Percentiles rank a stretch among this genome's conserved stretches.
phyloP scores from a whole-genome alignment of 2,797 vertebrate genomes.

The Brachymystax lenok region DNA sequence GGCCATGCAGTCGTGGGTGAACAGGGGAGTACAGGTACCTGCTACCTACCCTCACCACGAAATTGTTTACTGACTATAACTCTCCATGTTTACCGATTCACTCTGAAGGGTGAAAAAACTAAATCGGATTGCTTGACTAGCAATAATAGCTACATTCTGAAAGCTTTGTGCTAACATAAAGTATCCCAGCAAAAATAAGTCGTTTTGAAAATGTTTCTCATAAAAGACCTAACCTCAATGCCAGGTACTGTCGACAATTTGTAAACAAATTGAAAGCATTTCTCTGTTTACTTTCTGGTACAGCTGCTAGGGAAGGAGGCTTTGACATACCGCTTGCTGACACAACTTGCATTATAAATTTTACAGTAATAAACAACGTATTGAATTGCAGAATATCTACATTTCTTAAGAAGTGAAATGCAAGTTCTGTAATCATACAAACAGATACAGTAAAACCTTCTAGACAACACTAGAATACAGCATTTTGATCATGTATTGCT shows the following conservation, averaged over 20 bases:
- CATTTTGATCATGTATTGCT: neutral
- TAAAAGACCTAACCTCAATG: too few species aligned
- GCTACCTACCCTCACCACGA: too few species aligned
- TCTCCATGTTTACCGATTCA: neutral
- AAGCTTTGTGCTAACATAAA: neutral
- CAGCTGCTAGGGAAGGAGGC: neutral
- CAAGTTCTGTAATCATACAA: neutral
- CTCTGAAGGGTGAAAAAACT: neutral
- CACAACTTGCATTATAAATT: neutral
- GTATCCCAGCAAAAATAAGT: neutral
- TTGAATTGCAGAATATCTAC: neutral
- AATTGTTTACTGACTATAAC: neutral
- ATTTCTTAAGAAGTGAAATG: neutral
- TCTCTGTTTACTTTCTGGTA: neutral
- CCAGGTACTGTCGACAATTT: too few species aligned
- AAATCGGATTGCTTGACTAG: too few species aligned
- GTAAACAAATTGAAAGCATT: neutral
- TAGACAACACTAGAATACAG: neutral
- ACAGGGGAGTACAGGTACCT: too few species aligned
- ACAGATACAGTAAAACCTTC: neutral
- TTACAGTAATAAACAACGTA: neutral
- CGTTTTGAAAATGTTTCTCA: too few species aligned
- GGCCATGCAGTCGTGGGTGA: too few species aligned
- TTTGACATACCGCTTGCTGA: neutral
- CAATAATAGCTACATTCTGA: too few species aligned